phyloP scores from a whole-genome alignment of 2,797 vertebrate species.

The Phalanger gymnotis region DNA sequence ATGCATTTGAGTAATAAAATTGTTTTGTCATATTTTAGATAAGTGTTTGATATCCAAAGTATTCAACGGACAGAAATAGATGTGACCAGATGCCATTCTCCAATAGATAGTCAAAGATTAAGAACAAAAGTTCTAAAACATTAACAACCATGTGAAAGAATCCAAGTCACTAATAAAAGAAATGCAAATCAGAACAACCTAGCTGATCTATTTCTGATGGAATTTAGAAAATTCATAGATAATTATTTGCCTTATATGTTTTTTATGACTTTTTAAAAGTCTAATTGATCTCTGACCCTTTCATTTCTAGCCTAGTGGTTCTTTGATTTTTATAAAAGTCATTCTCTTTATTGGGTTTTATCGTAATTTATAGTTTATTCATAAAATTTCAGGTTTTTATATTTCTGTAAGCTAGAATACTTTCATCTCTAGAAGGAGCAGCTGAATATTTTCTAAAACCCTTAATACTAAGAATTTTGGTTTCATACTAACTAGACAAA shows the following conservation, averaged over 20 bases:
- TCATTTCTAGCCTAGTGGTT: neutral
- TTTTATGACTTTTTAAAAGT: neutral
- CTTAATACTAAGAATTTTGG: too few species aligned
- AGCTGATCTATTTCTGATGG: neutral
- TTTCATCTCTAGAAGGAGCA: neutral
- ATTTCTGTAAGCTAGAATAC: neutral
- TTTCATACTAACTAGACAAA: neutral
- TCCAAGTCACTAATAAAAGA: neutral
- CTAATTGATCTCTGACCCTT: neutral
- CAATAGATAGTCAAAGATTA: neutral
- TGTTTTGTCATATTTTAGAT: neutral
- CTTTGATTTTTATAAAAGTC: neutral
- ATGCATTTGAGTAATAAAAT: neutral
- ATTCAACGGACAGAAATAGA: neutral
- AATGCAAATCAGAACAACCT: neutral
- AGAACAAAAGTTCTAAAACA: neutral
- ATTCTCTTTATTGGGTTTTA: neutral
- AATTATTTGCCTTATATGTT: too few species aligned
- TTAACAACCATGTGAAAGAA: neutral
- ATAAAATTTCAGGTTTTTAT: conserved; percentile 10
- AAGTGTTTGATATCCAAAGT: neutral
- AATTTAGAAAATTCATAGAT: neutral
- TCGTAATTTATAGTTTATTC: neutral
- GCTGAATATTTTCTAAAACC: neutral
- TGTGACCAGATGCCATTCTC: neutral